A percentile compares a stretch with the other conserved stretches of the same genome.
Conservation (phyloP, 2,113 vertebrate species). For the Leptodactylus fuscus region DNA sequence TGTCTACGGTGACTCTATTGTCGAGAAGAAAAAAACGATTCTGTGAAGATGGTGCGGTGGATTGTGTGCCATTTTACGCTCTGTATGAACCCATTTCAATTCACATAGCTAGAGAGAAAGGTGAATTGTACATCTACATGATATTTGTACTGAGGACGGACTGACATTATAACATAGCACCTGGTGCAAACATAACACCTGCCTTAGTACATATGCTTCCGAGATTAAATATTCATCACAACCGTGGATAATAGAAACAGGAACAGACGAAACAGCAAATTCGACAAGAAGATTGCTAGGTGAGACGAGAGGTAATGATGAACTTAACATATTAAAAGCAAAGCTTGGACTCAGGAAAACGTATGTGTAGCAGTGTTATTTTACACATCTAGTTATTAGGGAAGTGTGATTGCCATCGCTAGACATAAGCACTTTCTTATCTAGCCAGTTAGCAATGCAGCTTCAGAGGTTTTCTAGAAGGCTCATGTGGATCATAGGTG, state of each 20-base stretch:
- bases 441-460: neutral
- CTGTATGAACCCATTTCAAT: neutral
- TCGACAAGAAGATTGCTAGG: neutral
- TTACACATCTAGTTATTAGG: neutral
- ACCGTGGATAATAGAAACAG: neutral
- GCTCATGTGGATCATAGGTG: neutral
- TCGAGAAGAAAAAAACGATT: too few relatives aligned
- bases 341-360: neutral
- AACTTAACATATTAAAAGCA: neutral
- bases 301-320: neutral
- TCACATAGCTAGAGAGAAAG: neutral
- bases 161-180: neutral
- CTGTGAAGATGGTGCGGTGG: neutral
- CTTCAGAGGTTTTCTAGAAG: neutral
- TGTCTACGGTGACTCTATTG: neutral
- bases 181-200: neutral
- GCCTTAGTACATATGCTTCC: neutral
- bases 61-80: constrained; percentile 18
- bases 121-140: neutral
- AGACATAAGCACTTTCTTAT: neutral
- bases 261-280: neutral
- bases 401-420: neutral
- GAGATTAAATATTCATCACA: constrained; percentile 2
- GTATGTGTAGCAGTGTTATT: neutral
- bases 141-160: constrained; percentile 1